Evolutionary conservation across 1,140 invertebrate species (phyloP), one percentile per base, ranked within the genome.

Genomic region (Rhagoletis zephyria): DNA sequence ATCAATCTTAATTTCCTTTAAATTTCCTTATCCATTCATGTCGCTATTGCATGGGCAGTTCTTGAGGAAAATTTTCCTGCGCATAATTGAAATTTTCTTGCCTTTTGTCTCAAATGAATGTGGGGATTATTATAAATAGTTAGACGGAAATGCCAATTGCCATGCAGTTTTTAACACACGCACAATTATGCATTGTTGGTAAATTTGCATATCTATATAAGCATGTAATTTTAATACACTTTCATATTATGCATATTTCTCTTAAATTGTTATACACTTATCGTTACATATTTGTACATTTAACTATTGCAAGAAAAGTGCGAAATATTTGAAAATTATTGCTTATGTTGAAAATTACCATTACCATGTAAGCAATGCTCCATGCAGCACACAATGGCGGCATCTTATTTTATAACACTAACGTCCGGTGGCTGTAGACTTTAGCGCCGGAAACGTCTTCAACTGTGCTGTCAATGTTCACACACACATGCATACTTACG

Each of bases 391-490:
- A 42, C 67, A 42, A 74, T 14, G 45, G n/a, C 42, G n/a, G 42
- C 42, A 74, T 4, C 16, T n/a, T 0, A 74, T 4, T 14, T n/a
- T 0, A 0, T 4, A 67, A 56, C 74, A 56, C 19, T 12, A 56
- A 81, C 2, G 7, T 63, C 12, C 61, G n/a, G 9, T 63, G 5
- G n/a, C n/a, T 10, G 48, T 9, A 30, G 14, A 56, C 70, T 7
- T 6, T 19, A 1, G 74, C 74, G 51, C 74, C 48, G 74, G 74
- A 81, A 81, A 10, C 42, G 74, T 48, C 48, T 56, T 81, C 74
- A 81, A n/a, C 74, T 67, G 64, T 67, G 64, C 64, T 59, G 74
- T 81, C 51, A 81, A 81, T 56, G 12, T 56, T 19, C 45, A 48
- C 42, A 48, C 51, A 56, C 5, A 56, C 5, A 56, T 63, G 9